Evolutionary conservation across 2,888 invertebrate genomes (phyloP).

Genomic region (Meliscaeva auricollis): DNA sequence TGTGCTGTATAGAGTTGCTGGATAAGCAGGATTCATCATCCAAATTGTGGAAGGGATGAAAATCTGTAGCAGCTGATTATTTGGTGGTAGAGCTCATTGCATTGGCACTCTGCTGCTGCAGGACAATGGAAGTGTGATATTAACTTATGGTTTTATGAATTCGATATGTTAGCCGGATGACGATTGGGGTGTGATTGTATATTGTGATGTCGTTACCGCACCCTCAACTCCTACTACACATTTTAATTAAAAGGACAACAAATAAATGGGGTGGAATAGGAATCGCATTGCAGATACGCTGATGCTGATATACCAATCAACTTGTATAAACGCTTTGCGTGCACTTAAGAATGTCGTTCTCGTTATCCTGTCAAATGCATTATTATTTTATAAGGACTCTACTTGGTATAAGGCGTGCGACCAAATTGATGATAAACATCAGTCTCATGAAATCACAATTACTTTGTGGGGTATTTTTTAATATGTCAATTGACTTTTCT

Average conservation of each 20-base stretch:
- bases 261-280: slow-evolving; percentile 65
- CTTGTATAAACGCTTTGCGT: slow-evolving; percentile 62
- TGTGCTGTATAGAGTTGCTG: background rate
- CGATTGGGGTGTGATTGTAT: slow-evolving; percentile 60
- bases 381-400: slow-evolving; percentile 53
- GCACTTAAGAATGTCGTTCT: slow-evolving; percentile 61
- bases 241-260: slow-evolving; percentile 71
- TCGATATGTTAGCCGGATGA: slow-evolving; percentile 66
- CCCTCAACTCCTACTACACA: slow-evolving; percentile 27
- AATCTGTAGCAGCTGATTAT: slow-evolving; percentile 71
- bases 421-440: slow-evolving; percentile 70
- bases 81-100: slow-evolving; percentile 51
- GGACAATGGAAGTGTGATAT: slow-evolving; percentile 71
- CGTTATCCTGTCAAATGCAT: slow-evolving; percentile 72
- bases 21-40: slow-evolving; percentile 54
- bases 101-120: slow-evolving; percentile 41
- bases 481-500: slow-evolving; percentile 50
- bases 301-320: slow-evolving; percentile 71
- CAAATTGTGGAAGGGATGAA: slow-evolving; percentile 64
- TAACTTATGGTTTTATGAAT: slow-evolving; percentile 75
- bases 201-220: background rate
- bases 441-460: slow-evolving; percentile 17
- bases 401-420: slow-evolving; percentile 57
- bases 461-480: slow-evolving; percentile 13
- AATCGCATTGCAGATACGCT: slow-evolving; percentile 56